Conservation (phyloP, 2,113 vertebrate species). For the Grus americana region DNA sequence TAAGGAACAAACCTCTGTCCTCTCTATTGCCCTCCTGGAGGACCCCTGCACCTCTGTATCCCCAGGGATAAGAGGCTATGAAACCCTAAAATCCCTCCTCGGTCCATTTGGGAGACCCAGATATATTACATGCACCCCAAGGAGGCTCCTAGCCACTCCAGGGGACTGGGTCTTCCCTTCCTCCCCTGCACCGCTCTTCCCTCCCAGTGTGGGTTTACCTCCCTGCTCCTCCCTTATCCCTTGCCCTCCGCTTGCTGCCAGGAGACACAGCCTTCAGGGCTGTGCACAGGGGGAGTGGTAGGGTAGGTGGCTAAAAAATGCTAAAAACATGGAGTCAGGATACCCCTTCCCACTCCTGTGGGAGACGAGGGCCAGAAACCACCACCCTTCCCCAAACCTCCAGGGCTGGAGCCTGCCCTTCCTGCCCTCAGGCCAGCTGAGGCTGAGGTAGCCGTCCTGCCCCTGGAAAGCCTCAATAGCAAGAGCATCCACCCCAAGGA, state of each 20-base stretch:
- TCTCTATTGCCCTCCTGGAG: not conserved
- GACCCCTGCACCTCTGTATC: not conserved
- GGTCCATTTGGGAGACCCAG: not conserved
- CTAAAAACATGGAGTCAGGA: not conserved
- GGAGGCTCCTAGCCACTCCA: not conserved
- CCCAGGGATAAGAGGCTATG: not conserved
- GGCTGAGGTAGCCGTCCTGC: no score
- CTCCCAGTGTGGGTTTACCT: not conserved
- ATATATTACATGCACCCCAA: not conserved
- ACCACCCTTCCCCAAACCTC: fast-evolving
- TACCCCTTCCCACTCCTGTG: not conserved
- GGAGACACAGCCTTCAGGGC: not conserved
- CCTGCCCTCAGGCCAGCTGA: not conserved
- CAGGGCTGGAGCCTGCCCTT: not conserved
- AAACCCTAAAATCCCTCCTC: not conserved
- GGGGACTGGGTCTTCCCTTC: not conserved
- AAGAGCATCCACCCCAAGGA: not conserved
- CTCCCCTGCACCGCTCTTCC: not conserved
- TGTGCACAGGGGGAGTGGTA: not conserved
- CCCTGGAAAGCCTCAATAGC: not conserved
- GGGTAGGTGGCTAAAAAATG: not conserved
- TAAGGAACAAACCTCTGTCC: not conserved
- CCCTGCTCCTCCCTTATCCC: fast-evolving
- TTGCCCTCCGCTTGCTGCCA: not conserved
- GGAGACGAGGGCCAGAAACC: not conserved